phyloP scores from a whole-genome alignment of 2,113 vertebrate species.

The Oenanthe oenanthe region DNA sequence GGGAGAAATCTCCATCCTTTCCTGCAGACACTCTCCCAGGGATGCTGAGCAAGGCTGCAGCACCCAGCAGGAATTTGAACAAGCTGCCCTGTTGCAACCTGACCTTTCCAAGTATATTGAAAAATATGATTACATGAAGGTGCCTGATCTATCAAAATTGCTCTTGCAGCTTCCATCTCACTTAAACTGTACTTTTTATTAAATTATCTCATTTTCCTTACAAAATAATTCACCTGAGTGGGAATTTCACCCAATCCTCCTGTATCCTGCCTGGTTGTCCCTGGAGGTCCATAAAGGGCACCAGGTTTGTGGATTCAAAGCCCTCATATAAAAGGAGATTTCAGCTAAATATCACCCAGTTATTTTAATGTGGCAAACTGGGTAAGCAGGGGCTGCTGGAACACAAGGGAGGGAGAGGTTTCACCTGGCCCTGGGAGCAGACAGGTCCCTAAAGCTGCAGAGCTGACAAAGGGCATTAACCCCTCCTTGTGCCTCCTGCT shows the following conservation, averaged over 20 bases:
- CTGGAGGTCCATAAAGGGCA: neutral
- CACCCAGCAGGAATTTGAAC: neutral
- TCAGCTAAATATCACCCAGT: too few relatives aligned
- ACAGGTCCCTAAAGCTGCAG: neutral
- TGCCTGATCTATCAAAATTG: neutral
- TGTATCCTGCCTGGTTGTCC: neutral
- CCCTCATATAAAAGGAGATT: too few relatives aligned
- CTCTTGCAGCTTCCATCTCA: neutral
- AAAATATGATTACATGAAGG: neutral
- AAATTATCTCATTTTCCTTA: neutral
- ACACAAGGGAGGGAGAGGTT: too few relatives aligned
- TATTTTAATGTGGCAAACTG: too few relatives aligned
- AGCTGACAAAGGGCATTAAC: neutral
- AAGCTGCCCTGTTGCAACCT: neutral
- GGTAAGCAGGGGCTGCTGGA: too few relatives aligned
- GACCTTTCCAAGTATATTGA: neutral
- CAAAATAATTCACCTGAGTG: neutral
- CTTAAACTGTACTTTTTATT: neutral
- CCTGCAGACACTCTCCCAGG: neutral
- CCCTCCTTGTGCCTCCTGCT: neutral
- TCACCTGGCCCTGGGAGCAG: too few relatives aligned
- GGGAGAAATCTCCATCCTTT: neutral
- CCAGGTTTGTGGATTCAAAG: neutral
- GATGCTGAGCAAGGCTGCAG: neutral
- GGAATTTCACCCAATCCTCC: neutral